Base-by-base conservation (phyloP, 2,797 vertebrate genomes). In the Cottoperca gobio region DNA sequence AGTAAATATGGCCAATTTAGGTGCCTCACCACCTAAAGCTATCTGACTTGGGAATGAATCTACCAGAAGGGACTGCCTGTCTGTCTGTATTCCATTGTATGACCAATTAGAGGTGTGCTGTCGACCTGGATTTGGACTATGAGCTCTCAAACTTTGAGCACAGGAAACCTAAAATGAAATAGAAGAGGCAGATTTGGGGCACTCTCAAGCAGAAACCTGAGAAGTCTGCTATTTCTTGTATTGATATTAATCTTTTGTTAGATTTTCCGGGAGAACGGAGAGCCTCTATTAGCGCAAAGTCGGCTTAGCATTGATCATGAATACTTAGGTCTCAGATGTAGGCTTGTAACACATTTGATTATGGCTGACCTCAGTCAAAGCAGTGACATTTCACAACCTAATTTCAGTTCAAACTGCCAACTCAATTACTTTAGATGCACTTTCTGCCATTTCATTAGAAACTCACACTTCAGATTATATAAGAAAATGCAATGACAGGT, bases 41-140 rank as follows among this genome's bases (percentile, higher is more conserved):
- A 57, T 74, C n/a, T 53, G 80, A 73, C 65, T 52, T 21, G 8
- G 19, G 21, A 63, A 17, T 69, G 46, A 68, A 61, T 75, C 57
- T 21, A 23, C 24, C 16, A 3, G 21, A 65, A 71, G 37, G 28
- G 57, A 28, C 66, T 54, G 64, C 17, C 73, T 71, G 66, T 53
- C 81, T 53, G 42, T 69, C 21, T 62, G 55, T 31, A 49, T 83
- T 64, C 55, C 50, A 78, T 58, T 76, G 43, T 55, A 57, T 31
- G 60, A 66, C 72, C 77, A 81, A 76, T 88, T 83, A 77, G 52
- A 81, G 60, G 59, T 74, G 48, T 2, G 35, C 78, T 83, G 79
- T 87, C 70, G 13, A 58, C 55, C 76, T 65, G 40, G 68, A 82
- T 88, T 74, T 70, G n/a, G 59, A 66, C 54, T 50, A 17, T 37